Percentiles rank a stretch among this genome's conserved stretches.
These are phyloP conservation scores for Benthosema pterotum DNA, from an alignment of 2,797 vertebrate genomes.

Conservation along the genomic window DNA sequence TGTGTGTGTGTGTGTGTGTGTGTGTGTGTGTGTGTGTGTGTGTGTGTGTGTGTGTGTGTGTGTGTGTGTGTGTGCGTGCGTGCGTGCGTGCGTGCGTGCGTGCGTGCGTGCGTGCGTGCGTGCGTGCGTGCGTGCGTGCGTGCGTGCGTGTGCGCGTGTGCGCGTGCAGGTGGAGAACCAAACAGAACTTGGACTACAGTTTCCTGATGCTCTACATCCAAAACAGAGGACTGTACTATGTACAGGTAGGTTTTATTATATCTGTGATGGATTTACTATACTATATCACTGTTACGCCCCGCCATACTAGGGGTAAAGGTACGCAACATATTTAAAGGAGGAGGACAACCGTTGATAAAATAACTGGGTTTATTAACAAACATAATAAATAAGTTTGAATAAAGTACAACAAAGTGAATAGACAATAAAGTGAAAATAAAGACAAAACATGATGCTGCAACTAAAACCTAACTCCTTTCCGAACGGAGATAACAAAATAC, in stretches of 20 bases:
- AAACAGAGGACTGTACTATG: constrained; percentile 86
- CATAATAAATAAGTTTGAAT: too few relatives aligned
- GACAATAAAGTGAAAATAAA: too few relatives aligned
- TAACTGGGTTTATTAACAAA: too few relatives aligned
- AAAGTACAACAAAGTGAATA: too few relatives aligned
- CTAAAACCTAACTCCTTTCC: too few relatives aligned
- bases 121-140: neutral
- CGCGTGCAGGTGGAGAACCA: constrained; percentile 85
- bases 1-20: constrained; percentile 3
- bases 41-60: neutral
- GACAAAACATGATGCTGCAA: too few relatives aligned
- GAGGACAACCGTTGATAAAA: too few relatives aligned
- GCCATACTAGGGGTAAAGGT: too few relatives aligned
- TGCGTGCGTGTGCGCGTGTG: neutral
- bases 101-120: neutral
- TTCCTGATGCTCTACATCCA: constrained; percentile 93
- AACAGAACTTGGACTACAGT: constrained; percentile 92
- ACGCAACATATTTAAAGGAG: too few relatives aligned
- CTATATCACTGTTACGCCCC: too few relatives aligned
- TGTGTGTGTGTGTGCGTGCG: neutral
- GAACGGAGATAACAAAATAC: too few relatives aligned
- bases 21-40: constrained; percentile 3
- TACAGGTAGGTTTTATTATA: constrained; percentile 83
- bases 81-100: neutral
- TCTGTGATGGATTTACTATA: neutral